Evolutionary conservation across 2,113 vertebrate species (phyloP), one percentile per base, ranked within the genome.

Genomic region (Typhlomys cinereus): DNA sequence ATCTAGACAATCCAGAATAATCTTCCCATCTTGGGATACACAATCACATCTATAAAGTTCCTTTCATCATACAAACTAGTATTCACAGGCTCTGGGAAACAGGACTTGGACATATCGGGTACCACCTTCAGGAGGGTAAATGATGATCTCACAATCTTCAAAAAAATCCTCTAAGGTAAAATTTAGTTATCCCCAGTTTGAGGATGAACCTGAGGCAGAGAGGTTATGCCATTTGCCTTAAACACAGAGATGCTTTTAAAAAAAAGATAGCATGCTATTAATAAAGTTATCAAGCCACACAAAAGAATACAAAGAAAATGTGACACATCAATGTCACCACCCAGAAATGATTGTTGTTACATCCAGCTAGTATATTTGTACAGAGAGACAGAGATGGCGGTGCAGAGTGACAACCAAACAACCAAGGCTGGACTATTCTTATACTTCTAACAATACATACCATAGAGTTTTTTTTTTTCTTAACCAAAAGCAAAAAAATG

Each of bases 261-360:
- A n/a, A 75, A 79, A 78, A 85, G 84, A 59, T n/a, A n/a, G n/a
- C n/a, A n/a, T 57, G 41, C 64, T 94, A 64, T 76, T 89, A 52
- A 84, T 92, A 15, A 48, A 59, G 44, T 48, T 62, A 29, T 36
- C 27, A 50, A 39, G 25, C 9, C 73, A 69, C 80, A 80, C 25
- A 81, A 80, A 76, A 91, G 46, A 85, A 85, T 88, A 83, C 76
- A 92, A 41, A n/a, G n/a, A n/a, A n/a, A n/a, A n/a, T n/a, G n/a
- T n/a, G n/a, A n/a, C n/a, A n/a, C n/a, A 69, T 73, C 73, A 79
- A 25, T 61, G 25, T 75, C 44, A 81, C 39, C 34, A 74, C 34
- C 29, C 71, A 66, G 34, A 94, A 93, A 80, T 23, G 17, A 57
- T 41, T 69, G 57, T 15, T 66, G n/a, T 81, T 59, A 74, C 48